phyloP scores from a whole-genome alignment of 2,113 vertebrate species.

The Uria lomvia region DNA sequence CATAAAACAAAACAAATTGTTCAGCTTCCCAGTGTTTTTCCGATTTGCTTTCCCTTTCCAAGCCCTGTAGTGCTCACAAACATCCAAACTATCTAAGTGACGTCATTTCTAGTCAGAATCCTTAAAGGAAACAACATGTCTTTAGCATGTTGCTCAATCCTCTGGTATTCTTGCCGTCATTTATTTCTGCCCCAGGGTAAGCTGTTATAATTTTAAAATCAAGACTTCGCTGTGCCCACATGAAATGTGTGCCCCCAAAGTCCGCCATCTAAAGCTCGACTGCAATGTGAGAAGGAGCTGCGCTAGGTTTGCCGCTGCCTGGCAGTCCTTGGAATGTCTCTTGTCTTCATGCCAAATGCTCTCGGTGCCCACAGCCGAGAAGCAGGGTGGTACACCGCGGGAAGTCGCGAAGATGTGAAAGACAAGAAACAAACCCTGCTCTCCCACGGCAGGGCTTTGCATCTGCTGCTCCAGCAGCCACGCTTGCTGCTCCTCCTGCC shows the following conservation, averaged over 20 bases:
- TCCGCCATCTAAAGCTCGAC: background rate
- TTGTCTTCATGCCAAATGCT: background rate
- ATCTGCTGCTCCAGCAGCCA: background rate
- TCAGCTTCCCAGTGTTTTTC: slow-evolving; percentile 12
- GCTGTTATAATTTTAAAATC: background rate
- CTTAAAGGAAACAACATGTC: slow-evolving; percentile 54
- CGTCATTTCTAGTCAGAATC: slow-evolving; percentile 15
- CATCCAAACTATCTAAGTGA: slow-evolving; percentile 47
- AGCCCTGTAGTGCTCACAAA: slow-evolving; percentile 25
- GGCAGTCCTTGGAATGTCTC: background rate
- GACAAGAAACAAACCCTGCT: background rate
- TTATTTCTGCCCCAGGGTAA: background rate
- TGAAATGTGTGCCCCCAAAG: background rate
- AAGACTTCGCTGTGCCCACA: background rate
- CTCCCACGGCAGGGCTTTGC: background rate
- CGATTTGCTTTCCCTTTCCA: slow-evolving; percentile 14
- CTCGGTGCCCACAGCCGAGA: background rate
- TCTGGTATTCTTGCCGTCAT: background rate
- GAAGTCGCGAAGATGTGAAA: background rate
- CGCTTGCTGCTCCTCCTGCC: fast-evolving
- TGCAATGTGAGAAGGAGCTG: background rate
- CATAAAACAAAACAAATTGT: slow-evolving; percentile 66
- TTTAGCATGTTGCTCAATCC: slow-evolving; percentile 54
- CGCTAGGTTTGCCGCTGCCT: background rate
- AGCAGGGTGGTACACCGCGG: background rate